These are phyloP conservation scores for Microcaecilia unicolor DNA, from an alignment of 2,797 vertebrate genomes.

Conservation along the genomic window DNA sequence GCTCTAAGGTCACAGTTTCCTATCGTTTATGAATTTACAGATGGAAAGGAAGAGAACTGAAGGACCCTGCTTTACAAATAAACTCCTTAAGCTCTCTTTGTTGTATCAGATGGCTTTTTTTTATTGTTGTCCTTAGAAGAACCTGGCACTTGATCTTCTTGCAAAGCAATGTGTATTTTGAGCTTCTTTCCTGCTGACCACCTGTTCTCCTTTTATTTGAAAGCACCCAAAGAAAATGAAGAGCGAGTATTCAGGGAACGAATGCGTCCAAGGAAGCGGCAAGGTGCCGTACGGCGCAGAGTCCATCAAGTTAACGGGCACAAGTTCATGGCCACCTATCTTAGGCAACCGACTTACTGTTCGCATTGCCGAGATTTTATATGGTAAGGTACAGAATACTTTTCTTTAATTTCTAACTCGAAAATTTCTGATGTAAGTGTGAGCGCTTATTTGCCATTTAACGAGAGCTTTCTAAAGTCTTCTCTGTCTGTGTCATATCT, in stretches of 20 bases:
- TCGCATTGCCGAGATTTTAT: conserved; percentile 95
- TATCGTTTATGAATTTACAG: too few relatives aligned
- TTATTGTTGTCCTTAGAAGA: too few relatives aligned
- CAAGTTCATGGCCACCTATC: conserved; percentile 95
- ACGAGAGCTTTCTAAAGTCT: too few relatives aligned
- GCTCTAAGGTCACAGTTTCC: too few relatives aligned
- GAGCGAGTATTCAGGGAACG: conserved; percentile 87
- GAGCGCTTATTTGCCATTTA: too few relatives aligned
- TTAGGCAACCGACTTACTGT: conserved; percentile 90
- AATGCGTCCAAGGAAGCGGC: conserved; percentile 84
- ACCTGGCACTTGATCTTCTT: too few relatives aligned
- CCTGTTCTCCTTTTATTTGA: conserved; percentile 16
- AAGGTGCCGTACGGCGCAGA: conserved; percentile 83
- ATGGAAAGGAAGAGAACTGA: too few relatives aligned
- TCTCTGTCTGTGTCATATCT: too few relatives aligned
- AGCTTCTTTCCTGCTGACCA: background rate
- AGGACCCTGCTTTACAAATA: too few relatives aligned
- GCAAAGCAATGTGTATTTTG: too few relatives aligned
- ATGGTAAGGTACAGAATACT: conserved; percentile 58
- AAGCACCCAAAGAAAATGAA: conserved; percentile 81
- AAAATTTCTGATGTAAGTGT: background rate
- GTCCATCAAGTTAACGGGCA: conserved; percentile 94
- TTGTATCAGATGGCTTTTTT: too few relatives aligned
- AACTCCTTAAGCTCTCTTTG: too few relatives aligned
- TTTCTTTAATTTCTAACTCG: background rate